phyloP scores from a whole-genome alignment of 2,888 invertebrate species.

The Erannis defoliaria region DNA sequence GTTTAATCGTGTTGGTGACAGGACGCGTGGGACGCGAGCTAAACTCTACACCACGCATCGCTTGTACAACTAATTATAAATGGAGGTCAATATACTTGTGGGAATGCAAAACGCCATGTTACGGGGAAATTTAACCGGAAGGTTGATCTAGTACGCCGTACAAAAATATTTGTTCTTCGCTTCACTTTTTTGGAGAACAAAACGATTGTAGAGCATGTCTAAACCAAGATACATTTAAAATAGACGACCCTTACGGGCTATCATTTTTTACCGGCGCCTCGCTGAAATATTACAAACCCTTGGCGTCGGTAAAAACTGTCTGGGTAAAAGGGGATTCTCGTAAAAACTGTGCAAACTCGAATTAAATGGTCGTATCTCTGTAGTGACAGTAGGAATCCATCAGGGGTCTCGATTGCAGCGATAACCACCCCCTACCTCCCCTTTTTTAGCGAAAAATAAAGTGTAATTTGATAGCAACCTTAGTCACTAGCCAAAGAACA shows the following conservation, averaged over 20 bases:
- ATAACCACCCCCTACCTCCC: conserved; percentile 55
- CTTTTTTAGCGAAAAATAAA: conserved; percentile 61
- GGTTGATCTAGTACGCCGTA: conserved; percentile 18
- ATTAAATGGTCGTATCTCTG: conserved; percentile 80
- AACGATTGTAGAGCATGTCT: conserved; percentile 16
- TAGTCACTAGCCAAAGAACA: conserved; percentile 43
- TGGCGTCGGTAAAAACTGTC: conserved; percentile 57
- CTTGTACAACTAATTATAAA: conserved; percentile 36
- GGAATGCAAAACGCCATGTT: conserved; percentile 31
- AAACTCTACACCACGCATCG: conserved; percentile 33
- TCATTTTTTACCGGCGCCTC: conserved; percentile 46
- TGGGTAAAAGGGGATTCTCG: conserved; percentile 59
- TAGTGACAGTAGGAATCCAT: conserved; percentile 77
- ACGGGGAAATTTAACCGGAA: conserved; percentile 25
- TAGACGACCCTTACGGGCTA: conserved; percentile 25
- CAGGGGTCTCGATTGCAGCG: conserved; percentile 71
- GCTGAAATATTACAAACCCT: conserved; percentile 57
- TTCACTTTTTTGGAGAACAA: conserved; percentile 14
- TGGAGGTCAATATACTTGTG: conserved; percentile 37
- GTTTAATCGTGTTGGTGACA: conserved; percentile 37
- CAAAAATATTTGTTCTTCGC: neutral
- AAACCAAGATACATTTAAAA: conserved; percentile 24
- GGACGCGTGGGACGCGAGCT: conserved; percentile 39
- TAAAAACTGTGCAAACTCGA: conserved; percentile 77
- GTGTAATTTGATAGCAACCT: conserved; percentile 71